Conservation (phyloP, 2,888 invertebrate genomes). For the Itoplectis maculator region DNA sequence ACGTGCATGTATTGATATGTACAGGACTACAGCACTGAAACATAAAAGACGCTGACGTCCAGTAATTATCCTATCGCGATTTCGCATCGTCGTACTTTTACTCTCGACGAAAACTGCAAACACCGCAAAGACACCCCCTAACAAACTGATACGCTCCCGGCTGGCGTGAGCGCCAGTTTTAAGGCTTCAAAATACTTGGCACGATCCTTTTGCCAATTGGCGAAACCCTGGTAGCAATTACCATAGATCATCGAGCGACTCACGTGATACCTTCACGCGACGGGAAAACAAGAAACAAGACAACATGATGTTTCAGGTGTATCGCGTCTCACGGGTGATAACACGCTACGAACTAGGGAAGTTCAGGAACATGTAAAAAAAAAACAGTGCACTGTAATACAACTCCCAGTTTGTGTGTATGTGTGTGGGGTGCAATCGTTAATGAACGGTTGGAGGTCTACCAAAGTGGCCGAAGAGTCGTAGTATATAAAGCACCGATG, state of each 20-base stretch:
- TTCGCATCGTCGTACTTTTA: no score
- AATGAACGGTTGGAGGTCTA: constrained; percentile 45
- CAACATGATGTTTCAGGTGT: neutral
- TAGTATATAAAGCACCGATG: constrained; percentile 12
- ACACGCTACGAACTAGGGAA: neutral
- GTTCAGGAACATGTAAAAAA: constrained; percentile 1
- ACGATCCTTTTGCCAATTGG: no score
- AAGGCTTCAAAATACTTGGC: no score
- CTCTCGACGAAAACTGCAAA: no score
- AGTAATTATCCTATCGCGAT: no score
- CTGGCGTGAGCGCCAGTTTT: no score
- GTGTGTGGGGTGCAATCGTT: constrained; percentile 32
- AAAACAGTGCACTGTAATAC: neutral
- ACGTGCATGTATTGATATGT: no score
- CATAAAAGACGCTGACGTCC: no score
- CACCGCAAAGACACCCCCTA: no score
- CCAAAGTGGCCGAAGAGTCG: constrained; percentile 27
- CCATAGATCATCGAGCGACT: neutral
- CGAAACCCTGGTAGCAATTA: neutral
- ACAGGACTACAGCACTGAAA: no score
- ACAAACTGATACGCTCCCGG: no score
- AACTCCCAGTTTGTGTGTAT: constrained; percentile 28
- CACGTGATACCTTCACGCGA: neutral
- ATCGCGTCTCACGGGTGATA: neutral
- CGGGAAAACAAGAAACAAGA: neutral